Evolutionary conservation across 1,140 invertebrate genomes (phyloP).

Genomic region (Lethrus apterus): DNA sequence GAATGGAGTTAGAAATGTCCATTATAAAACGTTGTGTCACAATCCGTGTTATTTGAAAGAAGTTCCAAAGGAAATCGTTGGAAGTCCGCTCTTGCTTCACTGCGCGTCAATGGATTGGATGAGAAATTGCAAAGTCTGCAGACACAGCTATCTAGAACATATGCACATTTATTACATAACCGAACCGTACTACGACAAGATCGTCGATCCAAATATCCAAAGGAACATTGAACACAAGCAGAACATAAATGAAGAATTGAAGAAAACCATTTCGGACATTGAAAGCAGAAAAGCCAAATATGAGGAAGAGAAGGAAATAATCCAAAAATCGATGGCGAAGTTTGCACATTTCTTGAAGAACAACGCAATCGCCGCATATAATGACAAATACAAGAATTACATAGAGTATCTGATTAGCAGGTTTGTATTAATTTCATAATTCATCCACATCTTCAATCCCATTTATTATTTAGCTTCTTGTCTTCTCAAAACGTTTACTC

Average conservation of each 20-base stretch:
- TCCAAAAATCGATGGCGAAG: constrained; percentile 24
- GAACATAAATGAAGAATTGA: constrained; percentile 14
- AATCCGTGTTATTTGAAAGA: background rate
- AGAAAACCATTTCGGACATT: constrained; percentile 16
- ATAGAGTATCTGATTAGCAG: constrained; percentile 26
- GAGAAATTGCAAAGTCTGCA: background rate
- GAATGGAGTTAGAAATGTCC: background rate
- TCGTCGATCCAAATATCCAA: constrained; percentile 18
- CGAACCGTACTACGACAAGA: constrained; percentile 17
- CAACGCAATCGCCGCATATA: constrained; percentile 29
- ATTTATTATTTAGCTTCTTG: background rate
- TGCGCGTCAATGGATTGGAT: background rate
- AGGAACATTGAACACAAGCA: constrained; percentile 21
- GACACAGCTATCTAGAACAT: constrained; percentile 15
- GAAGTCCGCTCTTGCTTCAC: background rate
- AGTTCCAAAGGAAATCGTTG: constrained; percentile 7
- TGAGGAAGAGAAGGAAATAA: constrained; percentile 22
- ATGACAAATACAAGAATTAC: constrained; percentile 28
- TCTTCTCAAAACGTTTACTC: background rate
- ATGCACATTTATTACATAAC: constrained; percentile 32
- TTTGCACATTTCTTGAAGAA: constrained; percentile 29
- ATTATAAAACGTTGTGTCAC: constrained; percentile 11
- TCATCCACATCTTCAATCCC: too few species aligned
- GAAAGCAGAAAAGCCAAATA: constrained; percentile 18
- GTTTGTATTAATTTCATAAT: constrained; percentile 19